Evolutionary conservation across 2,113 vertebrate species (phyloP), one percentile per base, ranked within the genome.

Genomic region (Ranitomeya imitator): DNA sequence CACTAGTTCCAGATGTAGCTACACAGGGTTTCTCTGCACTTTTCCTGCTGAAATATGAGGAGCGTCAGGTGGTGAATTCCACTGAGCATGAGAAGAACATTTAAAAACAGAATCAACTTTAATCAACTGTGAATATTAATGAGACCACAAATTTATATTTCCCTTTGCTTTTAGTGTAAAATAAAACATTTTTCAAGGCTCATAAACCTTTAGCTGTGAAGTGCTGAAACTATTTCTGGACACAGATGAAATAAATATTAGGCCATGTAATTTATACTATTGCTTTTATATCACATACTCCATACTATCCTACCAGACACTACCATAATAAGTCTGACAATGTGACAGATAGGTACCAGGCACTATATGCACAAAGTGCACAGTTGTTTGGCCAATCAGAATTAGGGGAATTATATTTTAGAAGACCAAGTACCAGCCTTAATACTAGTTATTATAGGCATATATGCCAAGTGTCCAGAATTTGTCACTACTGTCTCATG

Each of bases 1-100:
- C 57, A 83, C 80, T 83, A 37, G 80, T 77, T 88, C 67, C 80
- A 88, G 86, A 88, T 88, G 86, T 83, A 81, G 16, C 86, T 60
- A 31, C 86, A 61, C 79, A 83, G 37, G 67, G 86, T 26, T 88
- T 71, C 79, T 61, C 11, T 52, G 57, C 37, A 82, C 21, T 87
- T 31, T 59, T 88, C 19, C 55, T 73, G 51, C 69, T 77, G 13
- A 83, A 83, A 63, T 61, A 12, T 76, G 55, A 88, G 69, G 21
- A 83, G 57, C 51, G 31, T 87, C 65, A 81, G 86, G 63, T 74
- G 31, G 26, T 73, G 14, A 83, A 88, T 83, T 76, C 67, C 37
- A 13, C 14, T 63, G 23, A 79, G 85, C 54, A 86, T 31, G n/a
- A 21, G n/a, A 60, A 74, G 37, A 65, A 78, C 85, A 80, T 54